Evolutionary conservation across 2,797 vertebrate species (phyloP).

Genomic region (Euthynnus affinis): DNA sequence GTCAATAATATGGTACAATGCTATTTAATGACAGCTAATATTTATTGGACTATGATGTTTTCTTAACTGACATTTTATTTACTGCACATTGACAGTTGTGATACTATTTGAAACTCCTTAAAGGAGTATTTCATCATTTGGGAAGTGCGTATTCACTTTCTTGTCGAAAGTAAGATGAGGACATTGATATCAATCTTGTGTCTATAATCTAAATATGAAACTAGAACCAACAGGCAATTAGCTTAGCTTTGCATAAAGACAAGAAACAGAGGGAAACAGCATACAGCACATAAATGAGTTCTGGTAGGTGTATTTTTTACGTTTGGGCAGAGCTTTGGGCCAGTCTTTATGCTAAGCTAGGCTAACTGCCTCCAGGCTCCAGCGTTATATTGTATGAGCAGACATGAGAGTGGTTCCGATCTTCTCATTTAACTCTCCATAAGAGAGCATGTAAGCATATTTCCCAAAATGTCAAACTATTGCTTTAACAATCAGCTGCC

Average conservation of each 20-base stretch:
- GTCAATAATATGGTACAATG: no score
- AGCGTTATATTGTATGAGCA: neutral
- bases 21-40: neutral
- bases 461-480: neutral
- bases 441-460: neutral
- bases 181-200: neutral
- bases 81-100: neutral
- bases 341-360: slow-evolving; percentile 7
- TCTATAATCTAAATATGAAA: neutral
- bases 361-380: neutral
- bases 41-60: slow-evolving; percentile 11
- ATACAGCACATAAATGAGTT: no score
- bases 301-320: neutral
- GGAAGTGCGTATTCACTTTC: neutral
- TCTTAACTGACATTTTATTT: neutral
- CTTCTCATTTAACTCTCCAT: no score
- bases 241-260: neutral
- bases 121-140: neutral
- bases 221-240: neutral
- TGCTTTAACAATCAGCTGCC: neutral
- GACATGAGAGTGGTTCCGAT: neutral
- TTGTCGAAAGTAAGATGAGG: no score
- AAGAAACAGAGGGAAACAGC: neutral
- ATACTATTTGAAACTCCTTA: no score
- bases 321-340: neutral